Evolutionary conservation across 2,797 vertebrate genomes (phyloP), one percentile per base, ranked within the genome.

Genomic region (Enteromius afrohamiltoni): DNA sequence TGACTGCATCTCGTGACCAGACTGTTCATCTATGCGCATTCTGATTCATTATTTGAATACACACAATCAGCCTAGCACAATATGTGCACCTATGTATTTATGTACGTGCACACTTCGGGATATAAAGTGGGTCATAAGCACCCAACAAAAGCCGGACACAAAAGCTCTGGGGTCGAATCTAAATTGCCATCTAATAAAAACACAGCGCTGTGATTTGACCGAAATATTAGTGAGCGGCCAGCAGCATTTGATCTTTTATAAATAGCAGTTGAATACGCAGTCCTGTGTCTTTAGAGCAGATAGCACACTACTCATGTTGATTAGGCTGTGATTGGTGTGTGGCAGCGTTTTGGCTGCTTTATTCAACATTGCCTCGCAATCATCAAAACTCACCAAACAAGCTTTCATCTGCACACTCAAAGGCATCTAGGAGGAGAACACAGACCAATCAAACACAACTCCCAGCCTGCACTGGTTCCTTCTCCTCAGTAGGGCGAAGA

Each of bases 141-240:
- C 10, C 31, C 58, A 42, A 31, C 8, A 26, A 80, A 71, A 16
- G 49, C 29, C 7, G 69, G 70, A 51, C 42, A 65, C 23, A 67
- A 65, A 75, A 17, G 31, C 21, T 65, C 47, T 21, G 16, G 21
- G 70, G 42, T 53, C 17, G 70, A 67, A 65, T 55, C 45, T 53
- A 67, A 75, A 82, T 51, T 49, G 31, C 29, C 7, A 21, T 19
- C 62, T 68, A 83, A 68, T 77, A 83, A 65, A 77, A 77, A 34
- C 37, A 26, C n/a, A 70, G 64, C 0, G 13, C 64, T 26, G 51
- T 40, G 37, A 34, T 83, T 77, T 82, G 64, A 83, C 47, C 19
- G 11, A 80, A 86, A 91, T 90, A 90, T 88, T 19, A 65, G 9
- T 5, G 77, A 88, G 90, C 89, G 89, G 90, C 91, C 90, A 90